Conservation (phyloP, 2,113 vertebrate species). For the Pachypanchax playfairii region DNA sequence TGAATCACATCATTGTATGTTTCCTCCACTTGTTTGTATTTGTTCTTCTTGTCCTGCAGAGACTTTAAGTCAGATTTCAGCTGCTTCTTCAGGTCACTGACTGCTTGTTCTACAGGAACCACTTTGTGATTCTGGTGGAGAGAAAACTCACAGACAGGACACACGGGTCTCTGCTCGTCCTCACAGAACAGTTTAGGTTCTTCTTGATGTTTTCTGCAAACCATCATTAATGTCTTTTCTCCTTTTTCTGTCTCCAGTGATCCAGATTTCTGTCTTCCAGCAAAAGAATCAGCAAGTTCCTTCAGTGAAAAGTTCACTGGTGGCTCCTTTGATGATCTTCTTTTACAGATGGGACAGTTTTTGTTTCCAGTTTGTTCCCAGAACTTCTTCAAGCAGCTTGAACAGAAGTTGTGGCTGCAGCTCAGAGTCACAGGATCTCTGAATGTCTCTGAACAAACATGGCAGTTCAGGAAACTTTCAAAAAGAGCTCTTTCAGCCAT, state of each 20-base stretch:
- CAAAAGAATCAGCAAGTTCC: neutral
- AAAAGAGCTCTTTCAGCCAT: neutral
- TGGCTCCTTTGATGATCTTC: neutral
- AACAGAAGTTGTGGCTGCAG: constrained; percentile 1
- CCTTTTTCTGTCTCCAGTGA: neutral
- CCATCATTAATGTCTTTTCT: neutral
- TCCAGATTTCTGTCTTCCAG: neutral
- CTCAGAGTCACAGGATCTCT: neutral
- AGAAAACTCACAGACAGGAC: constrained; percentile 3
- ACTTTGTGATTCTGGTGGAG: constrained; percentile 1
- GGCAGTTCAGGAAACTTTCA: neutral
- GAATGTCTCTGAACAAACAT: neutral
- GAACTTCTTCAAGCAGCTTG: constrained; percentile 1
- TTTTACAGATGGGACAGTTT: neutral
- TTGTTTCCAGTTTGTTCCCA: neutral
- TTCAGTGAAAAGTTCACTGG: neutral
- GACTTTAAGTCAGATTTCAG: neutral
- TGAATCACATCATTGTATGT: neutral
- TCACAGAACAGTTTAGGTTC: neutral
- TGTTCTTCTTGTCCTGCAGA: constrained; percentile 4
- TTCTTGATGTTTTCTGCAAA: neutral
- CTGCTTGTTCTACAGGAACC: constrained; percentile 4
- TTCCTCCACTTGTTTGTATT: neutral
- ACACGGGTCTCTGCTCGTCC: neutral
- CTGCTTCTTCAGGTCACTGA: constrained; percentile 1